Percentiles rank a stretch among this genome's conserved stretches.
These are phyloP conservation scores for Gymnocheta viridis DNA, from an alignment of 2,888 invertebrate genomes.

Conservation along the genomic window DNA sequence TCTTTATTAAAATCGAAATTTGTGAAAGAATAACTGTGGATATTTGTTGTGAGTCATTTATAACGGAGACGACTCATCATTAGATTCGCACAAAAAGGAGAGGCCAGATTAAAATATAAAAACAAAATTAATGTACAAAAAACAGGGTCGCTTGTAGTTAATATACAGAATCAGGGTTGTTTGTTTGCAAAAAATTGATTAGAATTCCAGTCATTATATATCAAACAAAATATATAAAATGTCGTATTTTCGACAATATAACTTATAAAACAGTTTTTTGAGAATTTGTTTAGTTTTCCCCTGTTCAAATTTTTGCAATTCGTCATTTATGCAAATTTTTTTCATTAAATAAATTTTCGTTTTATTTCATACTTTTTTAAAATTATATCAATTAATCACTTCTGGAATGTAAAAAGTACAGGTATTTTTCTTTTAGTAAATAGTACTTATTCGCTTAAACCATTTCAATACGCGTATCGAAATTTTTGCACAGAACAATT, in stretches of 20 bases:
- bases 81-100: conserved; percentile 1
- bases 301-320: too few relatives aligned
- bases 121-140: conserved; percentile 8
- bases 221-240: neutral
- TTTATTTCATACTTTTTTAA: neutral
- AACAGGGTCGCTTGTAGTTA: conserved; percentile 8
- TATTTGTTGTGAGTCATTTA: conserved; percentile 44
- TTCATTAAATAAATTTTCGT: neutral
- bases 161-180: neutral
- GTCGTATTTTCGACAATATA: neutral
- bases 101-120: neutral
- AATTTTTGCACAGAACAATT: neutral
- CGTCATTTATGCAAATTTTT: neutral
- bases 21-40: neutral
- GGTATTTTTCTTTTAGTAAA: neutral
- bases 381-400: neutral
- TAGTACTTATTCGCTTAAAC: neutral
- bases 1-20: neutral
- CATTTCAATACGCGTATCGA: neutral
- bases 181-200: neutral
- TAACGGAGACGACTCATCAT: conserved; percentile 25
- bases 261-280: too few relatives aligned
- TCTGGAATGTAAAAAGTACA: conserved; percentile 17
- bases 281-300: too few relatives aligned
- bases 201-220: too few relatives aligned